Evolutionary conservation across 2,113 vertebrate species (phyloP).

Genomic region (Oryzias javanicus): DNA sequence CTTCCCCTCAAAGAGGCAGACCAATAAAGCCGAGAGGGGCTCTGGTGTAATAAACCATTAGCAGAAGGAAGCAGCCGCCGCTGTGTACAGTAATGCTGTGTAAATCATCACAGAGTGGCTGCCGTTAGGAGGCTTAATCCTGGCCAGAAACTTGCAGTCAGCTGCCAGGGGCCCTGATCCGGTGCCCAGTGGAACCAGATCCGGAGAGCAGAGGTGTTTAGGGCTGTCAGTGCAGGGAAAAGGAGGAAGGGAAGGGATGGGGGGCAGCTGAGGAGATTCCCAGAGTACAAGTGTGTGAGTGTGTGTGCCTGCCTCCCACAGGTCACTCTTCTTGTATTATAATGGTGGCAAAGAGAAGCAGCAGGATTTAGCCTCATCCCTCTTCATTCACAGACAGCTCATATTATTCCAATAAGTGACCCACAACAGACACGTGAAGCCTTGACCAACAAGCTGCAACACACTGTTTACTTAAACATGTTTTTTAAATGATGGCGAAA

Average conservation of each 20-base stretch:
- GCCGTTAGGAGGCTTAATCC: conserved; percentile 60
- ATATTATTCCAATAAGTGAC: conserved; percentile 77
- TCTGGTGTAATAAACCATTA: conserved; percentile 63
- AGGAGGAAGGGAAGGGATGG: conserved; percentile 18
- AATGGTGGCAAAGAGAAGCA: conserved; percentile 64
- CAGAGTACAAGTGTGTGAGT: conserved; percentile 16
- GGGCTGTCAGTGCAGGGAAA: conserved; percentile 20
- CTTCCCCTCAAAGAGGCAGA: conserved; percentile 35
- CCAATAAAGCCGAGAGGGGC: conserved; percentile 52
- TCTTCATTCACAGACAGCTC: conserved; percentile 66
- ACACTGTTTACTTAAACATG: too few species aligned
- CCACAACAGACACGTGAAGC: conserved; percentile 53
- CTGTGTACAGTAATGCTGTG: conserved; percentile 66
- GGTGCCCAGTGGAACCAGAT: conserved; percentile 64
- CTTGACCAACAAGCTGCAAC: too few species aligned
- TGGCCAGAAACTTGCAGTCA: conserved; percentile 59
- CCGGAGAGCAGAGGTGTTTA: conserved; percentile 60
- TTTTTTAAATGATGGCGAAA: too few species aligned
- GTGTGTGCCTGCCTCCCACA: conserved; percentile 46
- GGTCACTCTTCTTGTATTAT: conserved; percentile 65
- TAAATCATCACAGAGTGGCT: conserved; percentile 70
- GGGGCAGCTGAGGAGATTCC: conserved; percentile 68
- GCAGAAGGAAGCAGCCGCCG: conserved; percentile 44
- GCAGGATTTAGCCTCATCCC: conserved; percentile 68
- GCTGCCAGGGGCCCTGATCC: conserved; percentile 60